Evolutionary conservation across 2,888 invertebrate species (phyloP), one percentile per base, ranked within the genome.

Genomic region (Melanchra persicariae): DNA sequence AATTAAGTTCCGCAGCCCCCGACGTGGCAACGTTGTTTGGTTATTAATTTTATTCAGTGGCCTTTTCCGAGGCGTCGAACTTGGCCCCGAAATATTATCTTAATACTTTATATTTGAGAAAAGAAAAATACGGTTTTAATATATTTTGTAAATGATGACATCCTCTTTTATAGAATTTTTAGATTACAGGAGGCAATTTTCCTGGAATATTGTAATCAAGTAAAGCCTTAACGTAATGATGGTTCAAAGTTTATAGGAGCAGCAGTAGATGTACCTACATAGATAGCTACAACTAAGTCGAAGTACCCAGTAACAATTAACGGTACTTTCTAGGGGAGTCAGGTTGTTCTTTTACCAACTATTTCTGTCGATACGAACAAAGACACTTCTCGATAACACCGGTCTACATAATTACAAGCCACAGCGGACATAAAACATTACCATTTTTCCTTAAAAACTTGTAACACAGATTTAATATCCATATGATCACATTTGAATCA

Each of bases 11-110:
- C 78, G 69, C 62, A 73, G 70, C 68, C 80, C 70, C 77, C 77
- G 81, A 78, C 74, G 72, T 74, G 77, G 84, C 74, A 83, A 86
- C 84, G 87, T 85, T 87, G 84, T 88, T 88, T 89, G 85, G 82
- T 87, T 89, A 87, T 89, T 89, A 87, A 87, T 89, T 85, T 89
- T 87, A 86, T 88, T 87, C 86, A 88, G 84, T 86, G 79, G 81
- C 75, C 72, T 81, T 84, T 82, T 72, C 45, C 1, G 70, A 81
- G 74, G 77, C 81, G 80, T 81, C 82, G 74, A 83, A 79, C 77
- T 86, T 78, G 69, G 77, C 64, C 49, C 63, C 57, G 64, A 77
- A 83, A 82, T 80, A 79, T 74, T 75, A 83, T 77, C 61, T 78
- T 76, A 82, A 82, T 64, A 74, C 72, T 80, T 77, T 65, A 60